Evolutionary conservation across 2,888 invertebrate species (phyloP).

Genomic region (Eupithecia dodoneata): DNA sequence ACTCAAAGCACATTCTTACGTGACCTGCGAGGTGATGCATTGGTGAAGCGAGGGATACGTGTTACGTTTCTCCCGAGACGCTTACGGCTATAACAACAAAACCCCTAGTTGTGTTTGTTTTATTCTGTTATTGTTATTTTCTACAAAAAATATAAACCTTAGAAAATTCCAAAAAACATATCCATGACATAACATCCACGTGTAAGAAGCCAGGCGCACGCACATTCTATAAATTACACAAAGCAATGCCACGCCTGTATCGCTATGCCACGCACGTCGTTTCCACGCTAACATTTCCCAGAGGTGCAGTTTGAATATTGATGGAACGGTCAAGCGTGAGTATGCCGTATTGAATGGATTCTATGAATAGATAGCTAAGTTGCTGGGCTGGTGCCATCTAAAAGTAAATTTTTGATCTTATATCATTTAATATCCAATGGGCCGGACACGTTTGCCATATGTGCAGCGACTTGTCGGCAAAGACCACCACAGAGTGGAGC

Average conservation of each 20-base stretch:
- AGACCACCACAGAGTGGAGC: too few species aligned
- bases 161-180: not conserved
- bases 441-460: too few species aligned
- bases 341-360: not conserved
- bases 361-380: not conserved
- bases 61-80: too few species aligned
- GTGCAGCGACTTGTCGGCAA: too few species aligned
- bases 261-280: slow-evolving; percentile 29
- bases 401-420: too few species aligned
- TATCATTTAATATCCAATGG: too few species aligned
- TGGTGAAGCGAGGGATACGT: not conserved
- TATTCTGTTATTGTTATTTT: too few species aligned
- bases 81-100: too few species aligned
- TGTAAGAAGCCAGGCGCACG: slow-evolving; percentile 23
- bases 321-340: slow-evolving; percentile 22
- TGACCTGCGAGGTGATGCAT: not conserved
- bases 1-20: not conserved
- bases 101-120: too few species aligned
- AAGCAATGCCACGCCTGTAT: slow-evolving; percentile 32
- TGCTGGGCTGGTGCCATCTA: not conserved
- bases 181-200: slow-evolving; percentile 14
- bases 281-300: slow-evolving; percentile 42
- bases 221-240: slow-evolving; percentile 25
- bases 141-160: too few species aligned
- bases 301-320: slow-evolving; percentile 36